These are phyloP conservation scores for Propithecus coquereli DNA, from an alignment of 2,113 vertebrate genomes.

Conservation along the genomic window DNA sequence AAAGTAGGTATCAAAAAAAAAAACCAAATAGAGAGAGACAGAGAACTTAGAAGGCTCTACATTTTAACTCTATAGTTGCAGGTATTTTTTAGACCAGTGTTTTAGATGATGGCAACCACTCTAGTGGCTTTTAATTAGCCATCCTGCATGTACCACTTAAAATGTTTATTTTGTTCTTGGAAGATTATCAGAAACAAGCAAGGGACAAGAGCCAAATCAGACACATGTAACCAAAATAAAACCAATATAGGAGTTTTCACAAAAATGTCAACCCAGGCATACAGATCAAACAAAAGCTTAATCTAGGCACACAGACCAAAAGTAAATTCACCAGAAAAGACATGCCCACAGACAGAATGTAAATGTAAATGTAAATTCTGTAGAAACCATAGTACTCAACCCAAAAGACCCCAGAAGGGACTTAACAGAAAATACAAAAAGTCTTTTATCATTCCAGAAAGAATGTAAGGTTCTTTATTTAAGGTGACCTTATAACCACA, in stretches of 20 bases:
- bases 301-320: not conserved
- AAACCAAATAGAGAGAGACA: not conserved
- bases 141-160: not conserved
- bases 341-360: not conserved
- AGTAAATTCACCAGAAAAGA: not conserved
- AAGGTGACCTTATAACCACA: not conserved
- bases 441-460: not conserved
- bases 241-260: not conserved
- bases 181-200: not conserved
- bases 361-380: not conserved
- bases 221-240: not conserved
- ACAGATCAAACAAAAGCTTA: not conserved
- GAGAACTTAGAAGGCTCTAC: not conserved
- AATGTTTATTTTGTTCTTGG: not conserved
- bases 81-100: not conserved
- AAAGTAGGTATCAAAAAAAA: not conserved
- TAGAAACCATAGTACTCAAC: not conserved
- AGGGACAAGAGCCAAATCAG: not conserved
- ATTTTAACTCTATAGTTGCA: not conserved
- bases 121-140: not conserved
- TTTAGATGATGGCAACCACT: not conserved
- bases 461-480: not conserved
- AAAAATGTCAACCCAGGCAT: not conserved
- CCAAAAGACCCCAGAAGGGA: not conserved
- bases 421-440: not conserved